A percentile compares a stretch with the other conserved stretches of the same genome.
phyloP scores from a whole-genome alignment of 2,797 vertebrate genomes.

The Cossypha caffra region DNA sequence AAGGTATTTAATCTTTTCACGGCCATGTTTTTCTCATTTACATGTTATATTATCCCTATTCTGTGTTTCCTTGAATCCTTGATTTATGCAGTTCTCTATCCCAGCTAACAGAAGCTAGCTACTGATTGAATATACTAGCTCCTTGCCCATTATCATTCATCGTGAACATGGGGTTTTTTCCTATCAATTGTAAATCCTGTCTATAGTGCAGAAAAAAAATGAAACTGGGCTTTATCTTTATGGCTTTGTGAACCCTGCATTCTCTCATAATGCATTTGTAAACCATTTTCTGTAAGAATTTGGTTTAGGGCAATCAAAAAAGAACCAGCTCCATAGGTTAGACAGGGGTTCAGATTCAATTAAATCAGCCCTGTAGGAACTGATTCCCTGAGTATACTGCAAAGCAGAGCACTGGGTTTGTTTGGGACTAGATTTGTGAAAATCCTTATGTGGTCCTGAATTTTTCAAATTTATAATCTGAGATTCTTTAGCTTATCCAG shows the following conservation, averaged over 20 bases:
- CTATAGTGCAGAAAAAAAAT: slow-evolving; percentile 16
- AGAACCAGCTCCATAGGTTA: neutral
- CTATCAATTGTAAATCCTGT: slow-evolving; percentile 8
- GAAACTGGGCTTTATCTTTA: slow-evolving; percentile 17
- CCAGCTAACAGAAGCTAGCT: slow-evolving; percentile 12
- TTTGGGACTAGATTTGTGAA: slow-evolving; percentile 12
- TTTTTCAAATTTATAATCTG: neutral
- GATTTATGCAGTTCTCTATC: neutral
- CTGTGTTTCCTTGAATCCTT: neutral
- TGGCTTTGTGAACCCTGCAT: neutral
- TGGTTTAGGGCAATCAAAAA: slow-evolving; percentile 52
- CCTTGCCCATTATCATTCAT: neutral
- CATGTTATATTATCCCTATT: slow-evolving; percentile 17
- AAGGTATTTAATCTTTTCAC: neutral
- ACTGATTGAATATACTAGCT: neutral
- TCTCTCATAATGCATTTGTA: slow-evolving; percentile 9
- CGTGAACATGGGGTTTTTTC: neutral
- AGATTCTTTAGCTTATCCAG: neutral
- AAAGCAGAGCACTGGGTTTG: neutral
- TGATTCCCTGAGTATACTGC: neutral
- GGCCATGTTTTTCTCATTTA: slow-evolving; percentile 9
- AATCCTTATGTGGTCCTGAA: slow-evolving; percentile 5
- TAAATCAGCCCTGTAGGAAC: slow-evolving; percentile 33
- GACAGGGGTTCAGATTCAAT: slow-evolving; percentile 38
- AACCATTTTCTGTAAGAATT: slow-evolving; percentile 24